A percentile compares a stretch with the other conserved stretches of the same genome.
Conservation (phyloP, 2,113 vertebrate species). For the Lethenteron camtschaticum region DNA sequence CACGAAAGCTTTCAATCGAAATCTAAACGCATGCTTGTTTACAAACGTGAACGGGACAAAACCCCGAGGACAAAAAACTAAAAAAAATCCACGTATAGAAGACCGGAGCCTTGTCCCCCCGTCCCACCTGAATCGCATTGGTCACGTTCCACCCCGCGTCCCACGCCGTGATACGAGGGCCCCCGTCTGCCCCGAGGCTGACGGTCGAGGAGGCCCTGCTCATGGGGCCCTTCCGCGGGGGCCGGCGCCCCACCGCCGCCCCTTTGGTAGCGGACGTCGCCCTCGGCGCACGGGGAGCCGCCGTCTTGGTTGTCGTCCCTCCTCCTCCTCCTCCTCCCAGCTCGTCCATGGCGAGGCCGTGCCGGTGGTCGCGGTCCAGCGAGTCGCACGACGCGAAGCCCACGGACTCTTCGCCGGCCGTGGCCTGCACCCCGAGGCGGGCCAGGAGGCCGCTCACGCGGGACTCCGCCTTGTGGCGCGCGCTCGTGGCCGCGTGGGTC, state of each 20-base stretch:
- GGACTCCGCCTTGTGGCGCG: slow-evolving; percentile 88
- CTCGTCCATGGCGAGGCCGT: slow-evolving; percentile 93
- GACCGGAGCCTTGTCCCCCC: background rate
- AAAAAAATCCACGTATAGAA: background rate
- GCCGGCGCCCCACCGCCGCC: slow-evolving; percentile 64
- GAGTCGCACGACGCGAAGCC: slow-evolving; percentile 86
- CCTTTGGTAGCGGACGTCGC: slow-evolving; percentile 84
- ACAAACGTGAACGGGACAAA: background rate
- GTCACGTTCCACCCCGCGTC: slow-evolving; percentile 98
- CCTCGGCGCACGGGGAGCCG: slow-evolving; percentile 35
- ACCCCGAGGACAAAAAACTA: background rate
- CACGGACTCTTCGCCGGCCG: slow-evolving; percentile 74
- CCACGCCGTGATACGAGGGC: slow-evolving; percentile 84
- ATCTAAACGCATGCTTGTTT: background rate
- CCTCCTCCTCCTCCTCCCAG: slow-evolving; percentile 36
- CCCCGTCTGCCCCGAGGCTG: slow-evolving; percentile 33
- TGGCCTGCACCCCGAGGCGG: slow-evolving; percentile 90
- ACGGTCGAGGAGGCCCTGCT: slow-evolving; percentile 38
- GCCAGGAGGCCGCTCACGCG: slow-evolving; percentile 96
- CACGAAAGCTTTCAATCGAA: too few relatives aligned
- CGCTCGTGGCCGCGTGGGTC: slow-evolving; percentile 65
- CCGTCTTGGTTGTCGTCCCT: slow-evolving; percentile 5
- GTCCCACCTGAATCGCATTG: slow-evolving; percentile 86
- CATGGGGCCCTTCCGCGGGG: slow-evolving; percentile 48
- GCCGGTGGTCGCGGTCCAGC: slow-evolving; percentile 81